Evolutionary conservation across 2,113 vertebrate species (phyloP), one percentile per base, ranked within the genome.

Genomic region (Aix galericulata): DNA sequence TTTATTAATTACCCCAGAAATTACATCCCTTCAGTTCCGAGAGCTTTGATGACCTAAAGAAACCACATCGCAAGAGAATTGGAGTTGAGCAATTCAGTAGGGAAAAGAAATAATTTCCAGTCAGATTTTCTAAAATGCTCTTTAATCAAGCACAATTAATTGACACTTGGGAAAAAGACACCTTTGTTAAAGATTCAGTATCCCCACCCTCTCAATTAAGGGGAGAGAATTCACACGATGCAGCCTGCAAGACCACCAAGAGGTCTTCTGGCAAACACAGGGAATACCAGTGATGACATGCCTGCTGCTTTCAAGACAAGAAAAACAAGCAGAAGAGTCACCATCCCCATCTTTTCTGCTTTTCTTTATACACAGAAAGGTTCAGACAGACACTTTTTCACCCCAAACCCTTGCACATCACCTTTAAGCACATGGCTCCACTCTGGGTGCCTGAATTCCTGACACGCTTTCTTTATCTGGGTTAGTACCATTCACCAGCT

Each of bases 271-370:
- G 92, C 93, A 95, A 86, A 95, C 89, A 89, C 9, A 91, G 55
- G 58, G 79, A 91, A 66, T 50, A 86, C 85, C 91, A 86, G 87
- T 58, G 89, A 93, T 95, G 91, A 95, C 82, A 94, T 75, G 88
- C 90, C 92, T 94, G 82, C 82, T 81, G 73, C 82, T 95, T 94
- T 91, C 80, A 93, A 91, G 88, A 83, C 79, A 96, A 95, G 91
- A 96, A 97, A 96, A 96, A 95, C 93, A 95, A 96, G 88, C 95
- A 95, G 76, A 32, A 91, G 58, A 95, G 82, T 63, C 63, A 59
- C 79, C 60, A 91, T 66, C 21, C 50, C 66, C 66, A 90, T 88
- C 64, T 88, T 71, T 81, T 91, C 88, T 86, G 88, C 40, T 34
- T 74, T 85, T 44, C 87, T 93, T 91, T 81, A 75, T 44, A 90